Evolutionary conservation across 1,140 invertebrate genomes (phyloP), one percentile per base, ranked within the genome.

Genomic region (Plectus sambesii): DNA sequence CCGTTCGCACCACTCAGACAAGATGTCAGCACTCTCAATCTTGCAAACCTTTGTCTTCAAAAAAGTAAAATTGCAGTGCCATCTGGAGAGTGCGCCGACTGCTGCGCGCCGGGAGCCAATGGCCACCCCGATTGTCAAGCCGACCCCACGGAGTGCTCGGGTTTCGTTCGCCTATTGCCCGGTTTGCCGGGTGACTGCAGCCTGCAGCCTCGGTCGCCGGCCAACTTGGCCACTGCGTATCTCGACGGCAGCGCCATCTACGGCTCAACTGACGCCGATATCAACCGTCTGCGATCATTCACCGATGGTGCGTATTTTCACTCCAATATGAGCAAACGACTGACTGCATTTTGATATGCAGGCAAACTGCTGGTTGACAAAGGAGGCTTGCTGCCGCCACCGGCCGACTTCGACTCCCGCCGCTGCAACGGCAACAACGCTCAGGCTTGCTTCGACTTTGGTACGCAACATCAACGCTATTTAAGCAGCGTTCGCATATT

Each of bases 211-310:
- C 76, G 88, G 53, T 85, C 90, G 59, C 88, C 92, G 74, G 80
- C 86, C 2, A 93, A 93, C 72, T 85, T 90, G 63, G 87, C 90
- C 62, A 86, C 87, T 0, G 84, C 83, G 1, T 93, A 81, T 66
- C 72, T 93, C 29, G 88, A 93, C 63, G 83, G 73, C 0, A 88
- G 85, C 0, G 81, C 82, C 12, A 71, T 92, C 29, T 92, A 92
- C 65, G 87, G 87, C 0, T 82, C 71, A 35, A 78, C 74, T 1
- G 72, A 75, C 43, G 74, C 77, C 26, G 72, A 73, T 38, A 62
- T 72, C 0, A 69, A 70, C n/a, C 45, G 68, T 2, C 59, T 82
- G n/a, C 56, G 80, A 29, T 68, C 72, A 3, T 75, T 76, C 44
- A 67, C 70, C 46, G 70, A 73, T 48, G 78, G 78, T 44, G 42